Base-by-base conservation (phyloP, 92 coral and sea anemone genomes). In the Porites lobata region DNA sequence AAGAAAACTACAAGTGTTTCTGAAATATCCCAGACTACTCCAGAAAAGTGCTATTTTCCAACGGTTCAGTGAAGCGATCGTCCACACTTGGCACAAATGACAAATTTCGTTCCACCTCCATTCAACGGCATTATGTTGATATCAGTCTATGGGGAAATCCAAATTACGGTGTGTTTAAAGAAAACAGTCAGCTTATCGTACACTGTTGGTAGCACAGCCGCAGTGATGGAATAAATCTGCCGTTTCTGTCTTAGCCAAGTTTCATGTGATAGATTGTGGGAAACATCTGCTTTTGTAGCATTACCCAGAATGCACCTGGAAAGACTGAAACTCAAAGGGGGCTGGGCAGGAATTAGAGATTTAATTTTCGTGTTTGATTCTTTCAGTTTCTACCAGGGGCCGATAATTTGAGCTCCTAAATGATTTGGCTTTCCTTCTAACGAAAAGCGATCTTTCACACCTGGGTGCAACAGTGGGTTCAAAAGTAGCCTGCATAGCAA, bases 21-120 rank as follows among this genome's bases (percentile, higher is more conserved):
- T 38, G 50, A 50, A 84, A 62, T 51, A 13, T 62, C 17, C 14
- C 77, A 70, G 15, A 70, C 29, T 84, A 50, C 50, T 73, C 65
- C 74, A 50, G 87, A 51, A 84, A 63, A 50, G 61, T 26, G 56
- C 29, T 24, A 82, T 51, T 8, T n/a, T 47, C 73, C 72, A 84
- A 84, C 76, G 87, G 87, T 84, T 50, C 80, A 84, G 51, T 84
- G 87, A 84, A 84, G 87, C 87, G 87, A 62, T 26, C 47, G 47
- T 38, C 50, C 52, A 50, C n/a, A 66, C 73, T 50, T 65, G 73
- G 72, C 52, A 56, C 80, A 84, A 24, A 74, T 84, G 87, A 74
- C 87, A 84, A 65, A 63, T 74, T n/a, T 84, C 87, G 72, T 62
- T 63, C 73, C 87, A 59, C 80, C 80, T 84, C n/a, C 74, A 47